Evolutionary conservation across 2,888 invertebrate genomes (phyloP).

Genomic region (Lithophane ornitopus): DNA sequence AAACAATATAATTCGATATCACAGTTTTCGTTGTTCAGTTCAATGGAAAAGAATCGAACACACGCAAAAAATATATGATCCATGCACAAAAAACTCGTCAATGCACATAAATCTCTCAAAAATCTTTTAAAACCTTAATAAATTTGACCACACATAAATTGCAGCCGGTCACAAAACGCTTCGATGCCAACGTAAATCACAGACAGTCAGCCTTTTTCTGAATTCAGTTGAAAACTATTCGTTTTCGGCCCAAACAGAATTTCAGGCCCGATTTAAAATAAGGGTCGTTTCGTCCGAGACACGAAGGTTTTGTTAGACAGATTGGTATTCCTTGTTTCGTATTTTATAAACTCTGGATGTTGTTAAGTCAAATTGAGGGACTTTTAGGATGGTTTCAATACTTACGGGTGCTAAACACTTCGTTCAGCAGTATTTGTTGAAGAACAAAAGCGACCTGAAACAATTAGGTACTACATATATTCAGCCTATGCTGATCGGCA

Average conservation of each 20-base stretch:
- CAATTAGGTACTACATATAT: not conserved
- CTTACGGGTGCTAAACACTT: not conserved
- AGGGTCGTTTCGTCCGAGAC: slow-evolving; percentile 21
- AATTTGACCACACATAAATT: slow-evolving; percentile 52
- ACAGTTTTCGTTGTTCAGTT: too few species aligned
- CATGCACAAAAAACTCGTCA: slow-evolving; percentile 12
- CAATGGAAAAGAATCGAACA: not conserved
- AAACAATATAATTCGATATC: too few species aligned
- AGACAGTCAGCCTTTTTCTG: slow-evolving; percentile 57
- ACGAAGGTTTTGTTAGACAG: slow-evolving; percentile 5
- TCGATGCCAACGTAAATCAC: slow-evolving; percentile 55
- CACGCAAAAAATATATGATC: not conserved
- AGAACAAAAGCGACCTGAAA: not conserved
- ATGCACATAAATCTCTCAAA: slow-evolving; percentile 35
- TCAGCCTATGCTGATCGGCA: not conserved
- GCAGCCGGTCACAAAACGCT: slow-evolving; percentile 22
- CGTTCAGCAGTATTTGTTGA: not conserved
- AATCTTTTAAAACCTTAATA: slow-evolving; percentile 48
- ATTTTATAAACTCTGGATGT: not conserved
- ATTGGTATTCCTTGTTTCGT: slow-evolving; percentile 6
- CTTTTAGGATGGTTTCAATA: not conserved
- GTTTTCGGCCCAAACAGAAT: slow-evolving; percentile 46
- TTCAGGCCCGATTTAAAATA: slow-evolving; percentile 54
- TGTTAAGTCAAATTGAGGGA: not conserved
- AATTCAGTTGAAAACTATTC: slow-evolving; percentile 56